Evolutionary conservation across 2,888 invertebrate genomes (phyloP).

Genomic region (Nycteola revayana): DNA sequence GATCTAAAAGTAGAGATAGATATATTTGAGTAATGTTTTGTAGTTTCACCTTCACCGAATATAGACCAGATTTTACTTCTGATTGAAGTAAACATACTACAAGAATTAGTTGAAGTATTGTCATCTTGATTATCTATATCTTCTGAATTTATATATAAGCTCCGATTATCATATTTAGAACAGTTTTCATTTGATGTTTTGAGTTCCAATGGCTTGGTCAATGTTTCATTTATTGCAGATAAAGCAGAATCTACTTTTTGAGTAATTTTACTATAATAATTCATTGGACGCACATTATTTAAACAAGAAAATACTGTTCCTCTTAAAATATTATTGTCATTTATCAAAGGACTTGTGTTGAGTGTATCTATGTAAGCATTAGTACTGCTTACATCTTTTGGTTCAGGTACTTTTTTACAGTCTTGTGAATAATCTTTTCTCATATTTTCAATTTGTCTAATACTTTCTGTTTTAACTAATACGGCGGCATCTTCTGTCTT

Average conservation of each 20-base stretch:
- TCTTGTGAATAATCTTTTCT: slow-evolving; percentile 16
- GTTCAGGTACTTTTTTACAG: neutral
- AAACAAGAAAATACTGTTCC: too few species aligned
- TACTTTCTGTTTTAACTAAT: slow-evolving; percentile 39
- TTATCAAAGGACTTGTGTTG: too few species aligned
- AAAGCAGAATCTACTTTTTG: slow-evolving; percentile 36
- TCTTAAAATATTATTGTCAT: too few species aligned
- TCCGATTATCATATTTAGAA: slow-evolving; percentile 35
- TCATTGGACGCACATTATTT: too few species aligned
- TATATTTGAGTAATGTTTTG: neutral
- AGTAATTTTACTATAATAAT: too few species aligned
- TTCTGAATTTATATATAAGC: slow-evolving; percentile 12
- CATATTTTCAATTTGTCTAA: slow-evolving; percentile 32
- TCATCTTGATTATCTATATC: neutral
- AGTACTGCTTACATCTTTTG: neutral
- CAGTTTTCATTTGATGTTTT: slow-evolving; percentile 25
- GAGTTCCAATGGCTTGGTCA: slow-evolving; percentile 14
- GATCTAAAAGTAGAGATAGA: too few species aligned
- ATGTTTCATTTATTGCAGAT: slow-evolving; percentile 26
- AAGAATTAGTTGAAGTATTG: neutral
- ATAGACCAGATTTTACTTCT: slow-evolving; percentile 46
- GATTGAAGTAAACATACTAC: slow-evolving; percentile 38
- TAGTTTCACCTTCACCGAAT: slow-evolving; percentile 28
- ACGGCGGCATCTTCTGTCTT: slow-evolving; percentile 47
- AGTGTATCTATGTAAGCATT: neutral